Evolutionary conservation across 2,797 vertebrate genomes (phyloP).

Genomic region (Xyrichtys novacula): DNA sequence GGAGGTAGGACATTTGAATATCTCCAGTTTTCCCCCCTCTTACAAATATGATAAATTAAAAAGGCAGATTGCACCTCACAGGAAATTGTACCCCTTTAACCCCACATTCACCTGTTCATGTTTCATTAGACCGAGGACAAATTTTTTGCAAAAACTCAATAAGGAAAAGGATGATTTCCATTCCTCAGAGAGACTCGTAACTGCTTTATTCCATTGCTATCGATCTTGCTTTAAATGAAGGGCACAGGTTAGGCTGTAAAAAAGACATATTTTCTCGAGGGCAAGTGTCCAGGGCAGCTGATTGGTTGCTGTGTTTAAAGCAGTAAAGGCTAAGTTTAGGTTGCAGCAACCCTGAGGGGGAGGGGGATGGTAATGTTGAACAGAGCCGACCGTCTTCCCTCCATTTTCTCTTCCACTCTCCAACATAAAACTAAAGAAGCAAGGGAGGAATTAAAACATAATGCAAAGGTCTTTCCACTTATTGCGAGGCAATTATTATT

Average conservation of each 20-base stretch:
- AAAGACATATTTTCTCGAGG: slow-evolving; percentile 70
- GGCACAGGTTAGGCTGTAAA: slow-evolving; percentile 51
- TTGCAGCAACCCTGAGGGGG: slow-evolving; percentile 29
- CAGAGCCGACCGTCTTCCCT: slow-evolving; percentile 46
- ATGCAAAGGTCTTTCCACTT: slow-evolving; percentile 83
- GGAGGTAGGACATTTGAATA: background rate
- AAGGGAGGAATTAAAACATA: slow-evolving; percentile 83
- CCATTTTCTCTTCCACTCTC: slow-evolving; percentile 37
- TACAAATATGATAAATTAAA: slow-evolving; percentile 12
- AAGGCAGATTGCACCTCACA: slow-evolving; percentile 12
- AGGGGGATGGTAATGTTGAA: slow-evolving; percentile 73
- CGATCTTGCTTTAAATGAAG: slow-evolving; percentile 72
- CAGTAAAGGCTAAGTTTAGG: slow-evolving; percentile 51
- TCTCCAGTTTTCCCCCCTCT: background rate
- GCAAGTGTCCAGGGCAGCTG: slow-evolving; percentile 49
- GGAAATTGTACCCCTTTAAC: slow-evolving; percentile 53
- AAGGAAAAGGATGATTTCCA: slow-evolving; percentile 60
- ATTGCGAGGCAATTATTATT: slow-evolving; percentile 79
- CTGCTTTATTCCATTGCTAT: slow-evolving; percentile 75
- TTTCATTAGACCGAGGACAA: slow-evolving; percentile 46
- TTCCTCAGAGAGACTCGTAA: slow-evolving; percentile 58
- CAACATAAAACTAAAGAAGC: slow-evolving; percentile 57
- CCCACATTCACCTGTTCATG: slow-evolving; percentile 53
- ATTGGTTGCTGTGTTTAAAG: slow-evolving; percentile 59
- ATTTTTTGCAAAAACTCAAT: slow-evolving; percentile 74